Base-by-base conservation (phyloP, 2,888 invertebrate genomes). In the Pegoplata infirma region DNA sequence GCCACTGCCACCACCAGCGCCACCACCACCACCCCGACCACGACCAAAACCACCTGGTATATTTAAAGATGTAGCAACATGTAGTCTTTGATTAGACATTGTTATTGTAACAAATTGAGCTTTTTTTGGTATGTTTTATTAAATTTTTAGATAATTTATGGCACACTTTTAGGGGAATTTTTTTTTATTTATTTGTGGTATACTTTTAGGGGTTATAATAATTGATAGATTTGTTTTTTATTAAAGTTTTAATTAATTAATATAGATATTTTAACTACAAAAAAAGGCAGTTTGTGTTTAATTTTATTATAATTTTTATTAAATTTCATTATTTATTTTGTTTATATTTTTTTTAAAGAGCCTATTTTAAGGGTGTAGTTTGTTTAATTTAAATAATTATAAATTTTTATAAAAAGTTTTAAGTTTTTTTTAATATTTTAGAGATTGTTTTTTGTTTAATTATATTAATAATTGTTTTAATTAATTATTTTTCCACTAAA, bases 31-130 rank as follows among this genome's bases (percentile, higher is more conserved):
- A 21, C 61, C 12, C 28, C 44, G 36, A 17, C 40, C 21, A 40
- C 40, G 12, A 28, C 68, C 64, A 23, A 76, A 66, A 17, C 61
- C 51, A 14, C 49, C 32, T 19, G 51, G 55, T 0, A 66, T 58
- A 16, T 49, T 17, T 3, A 51, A 40, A 46, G 36, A 49, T 36
- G 69, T 59, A 80, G 75, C 77, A 61, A 76, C 81, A 69, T 44
- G 73, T 64, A 59, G 73, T 82, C 73, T 58, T 46, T 76, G 72
- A 64, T 58, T 58, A 73, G 58, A 61, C 76, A 80, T 76, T 53
- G 6, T 49, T 63, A 8, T 21, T 7, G 5, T 5, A 6, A 12
- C 5, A 25, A 44, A 10, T 66, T 36, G 16, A 17, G 36, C 28
- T 53, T 47, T 36, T 23, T 55, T 66, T 25, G 6, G 7, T 69